Evolutionary conservation across 2,113 vertebrate species (phyloP).

Genomic region (Notarius lentiginosus): DNA sequence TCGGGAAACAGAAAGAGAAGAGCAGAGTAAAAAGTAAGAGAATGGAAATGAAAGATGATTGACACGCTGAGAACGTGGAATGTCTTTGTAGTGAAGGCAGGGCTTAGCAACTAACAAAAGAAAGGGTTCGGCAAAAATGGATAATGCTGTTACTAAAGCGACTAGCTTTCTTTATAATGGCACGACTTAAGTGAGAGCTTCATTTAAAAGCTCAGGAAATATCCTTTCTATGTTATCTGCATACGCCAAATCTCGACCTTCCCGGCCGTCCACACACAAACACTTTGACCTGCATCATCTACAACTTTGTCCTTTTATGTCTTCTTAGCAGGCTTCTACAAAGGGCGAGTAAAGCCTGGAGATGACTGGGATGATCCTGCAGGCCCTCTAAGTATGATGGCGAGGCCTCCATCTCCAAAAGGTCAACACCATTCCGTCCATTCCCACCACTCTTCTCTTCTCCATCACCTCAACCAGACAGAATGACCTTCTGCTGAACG

Average conservation of each 20-base stretch:
- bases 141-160: not conserved
- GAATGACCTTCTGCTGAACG: slow-evolving; percentile 59
- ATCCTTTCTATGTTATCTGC: not conserved
- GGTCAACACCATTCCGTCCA: slow-evolving; percentile 65
- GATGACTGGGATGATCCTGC: slow-evolving; percentile 59
- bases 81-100: not conserved
- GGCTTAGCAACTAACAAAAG: not conserved
- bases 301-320: not conserved
- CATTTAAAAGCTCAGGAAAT: not conserved
- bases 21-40: not conserved
- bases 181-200: not conserved
- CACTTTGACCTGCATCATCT: not conserved
- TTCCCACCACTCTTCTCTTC: slow-evolving; percentile 25
- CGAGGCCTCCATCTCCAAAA: slow-evolving; percentile 60
- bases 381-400: slow-evolving; percentile 41
- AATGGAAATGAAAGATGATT: not conserved
- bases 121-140: not conserved
- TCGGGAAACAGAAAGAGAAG: not conserved
- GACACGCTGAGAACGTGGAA: not conserved
- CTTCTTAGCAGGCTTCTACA: slow-evolving; percentile 26
- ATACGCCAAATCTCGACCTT: not conserved
- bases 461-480: slow-evolving; percentile 25
- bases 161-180: not conserved
- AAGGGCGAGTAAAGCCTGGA: slow-evolving; percentile 48
- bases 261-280: too few species aligned